Evolutionary conservation across 1,140 invertebrate species (phyloP), one percentile per base, ranked within the genome.

Genomic region (Calosoma granatense): DNA sequence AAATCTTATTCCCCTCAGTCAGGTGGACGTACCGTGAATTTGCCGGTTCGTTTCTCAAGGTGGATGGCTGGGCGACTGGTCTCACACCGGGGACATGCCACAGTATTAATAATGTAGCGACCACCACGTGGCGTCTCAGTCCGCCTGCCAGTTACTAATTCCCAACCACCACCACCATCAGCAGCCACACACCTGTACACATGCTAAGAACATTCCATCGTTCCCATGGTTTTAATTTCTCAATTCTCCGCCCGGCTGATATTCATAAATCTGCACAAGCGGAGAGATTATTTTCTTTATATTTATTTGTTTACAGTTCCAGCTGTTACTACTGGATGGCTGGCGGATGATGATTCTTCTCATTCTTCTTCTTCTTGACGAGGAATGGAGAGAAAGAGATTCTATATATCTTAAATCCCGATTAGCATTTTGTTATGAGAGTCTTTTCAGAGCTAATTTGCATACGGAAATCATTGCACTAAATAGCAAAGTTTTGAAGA

Each of bases 401-500:
- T 21, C 51, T 21, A 20, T 53, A 53, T 53, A 53, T 53, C 21
- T 22, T 53, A 53, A 53, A 53, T 22, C 21, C 51, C 51, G 19
- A 53, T 53, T 53, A 53, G 51, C 51, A 53, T 53, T 53, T 53
- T 55, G 53, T 30, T 55, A 55, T 55, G 22, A 30, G 30, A 55
- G 22, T 55, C 53, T 30, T 30, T 55, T 39, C 53, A 39, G 53
- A 53, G 57, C 59, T 62, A 69, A 70, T 69, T 67, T 69, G 63
- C 69, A 70, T 68, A 66, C 60, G 60, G 64, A 69, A 70, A 71
- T 70, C 68, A 65, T 70, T 67, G 67, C 67, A 71, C 65, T 70
- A 71, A 70, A 71, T 70, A 67, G 65, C 63, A 63, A 69, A 72
- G 65, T 70, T 72, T 70, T 66, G 64, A 70, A 68, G 65, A 68